Evolutionary conservation across 2,113 vertebrate genomes (phyloP), one percentile per base, ranked within the genome.

Genomic region (Emydura subglobosa): DNA sequence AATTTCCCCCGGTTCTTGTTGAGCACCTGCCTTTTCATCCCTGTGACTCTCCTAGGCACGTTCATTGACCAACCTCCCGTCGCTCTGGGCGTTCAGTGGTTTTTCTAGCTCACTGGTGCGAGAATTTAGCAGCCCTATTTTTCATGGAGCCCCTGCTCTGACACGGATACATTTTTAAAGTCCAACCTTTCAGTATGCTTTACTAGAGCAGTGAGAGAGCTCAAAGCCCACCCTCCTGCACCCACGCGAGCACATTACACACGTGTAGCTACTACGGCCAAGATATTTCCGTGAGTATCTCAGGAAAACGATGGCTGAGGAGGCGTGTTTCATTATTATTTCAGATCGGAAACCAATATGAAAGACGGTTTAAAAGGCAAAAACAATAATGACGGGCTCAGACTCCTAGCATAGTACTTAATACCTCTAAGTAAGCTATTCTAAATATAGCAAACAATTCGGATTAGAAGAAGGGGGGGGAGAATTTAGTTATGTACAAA

Each of bases 401-500:
- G 24, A 53, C 55, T 91, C 50, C 78, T 65, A 8, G 34, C 91
- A 68, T 55, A 3, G 65, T 0, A 4, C 87, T 89, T 96, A 96
- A 94, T 88, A 59, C 91, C 82, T 89, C 83, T 84, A 87, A 94
- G 65, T 47, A 89, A 97, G 89, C 79, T 92, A 92, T 59, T 95
- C 96, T 91, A 95, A 95, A 96, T 94, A 91, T 87, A 97, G 95
- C 61, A 21, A 92, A 74, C 34, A 53, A 86, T 82, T 50, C 27
- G 89, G 90, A 94, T 96, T 92, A 96, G 88, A 50, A 72, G 59
- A 57, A 55, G 44, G 90, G 86, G 87, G 55, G 44, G 86, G 39
- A 25, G 86, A 96, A 97, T 83, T 94, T 88, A 79, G 61, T 92
- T 95, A 82, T 91, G 96, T 94, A 65, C 92, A 78, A 92, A 91